phyloP scores from a whole-genome alignment of 2,113 vertebrate species.

The Psilopsiagon aymara region DNA sequence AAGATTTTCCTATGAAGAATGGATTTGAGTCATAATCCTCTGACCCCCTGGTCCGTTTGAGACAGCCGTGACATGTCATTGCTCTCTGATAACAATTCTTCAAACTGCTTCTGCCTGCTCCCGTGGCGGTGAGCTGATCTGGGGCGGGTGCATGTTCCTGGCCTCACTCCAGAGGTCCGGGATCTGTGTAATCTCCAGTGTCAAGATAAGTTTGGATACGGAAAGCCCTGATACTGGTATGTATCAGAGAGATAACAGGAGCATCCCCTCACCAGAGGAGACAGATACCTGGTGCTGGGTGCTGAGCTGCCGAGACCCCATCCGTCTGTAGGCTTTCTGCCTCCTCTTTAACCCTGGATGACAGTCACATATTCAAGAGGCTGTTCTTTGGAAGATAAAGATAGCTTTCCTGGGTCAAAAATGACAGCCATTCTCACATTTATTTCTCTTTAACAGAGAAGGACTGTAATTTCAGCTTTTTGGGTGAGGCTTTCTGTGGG shows the following conservation, averaged over 20 bases:
- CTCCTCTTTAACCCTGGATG: neutral
- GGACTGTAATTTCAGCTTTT: constrained; percentile 34
- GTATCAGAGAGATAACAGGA: constrained; percentile 52
- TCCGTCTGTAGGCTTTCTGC: neutral
- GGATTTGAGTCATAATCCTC: constrained; percentile 16
- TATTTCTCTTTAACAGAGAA: neutral
- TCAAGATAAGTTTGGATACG: constrained; percentile 63
- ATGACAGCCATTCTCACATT: constrained; percentile 1
- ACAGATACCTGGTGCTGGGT: neutral
- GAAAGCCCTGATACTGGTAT: neutral
- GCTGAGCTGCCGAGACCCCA: fast-evolving
- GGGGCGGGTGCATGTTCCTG: neutral
- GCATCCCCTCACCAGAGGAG: neutral
- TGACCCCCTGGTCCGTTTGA: neutral
- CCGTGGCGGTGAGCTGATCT: neutral
- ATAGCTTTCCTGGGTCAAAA: constrained; percentile 10
- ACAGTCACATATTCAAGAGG: neutral
- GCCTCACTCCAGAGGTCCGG: constrained; percentile 28
- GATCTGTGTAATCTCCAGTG: constrained; percentile 64
- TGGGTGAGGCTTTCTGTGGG: neutral
- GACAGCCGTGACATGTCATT: neutral
- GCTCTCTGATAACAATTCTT: neutral
- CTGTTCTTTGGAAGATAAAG: constrained; percentile 14
- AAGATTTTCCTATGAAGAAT: constrained; percentile 3
- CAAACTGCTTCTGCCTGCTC: neutral